Conservation (phyloP, 2,113 vertebrate genomes). For the Hyperopisus bebe region DNA sequence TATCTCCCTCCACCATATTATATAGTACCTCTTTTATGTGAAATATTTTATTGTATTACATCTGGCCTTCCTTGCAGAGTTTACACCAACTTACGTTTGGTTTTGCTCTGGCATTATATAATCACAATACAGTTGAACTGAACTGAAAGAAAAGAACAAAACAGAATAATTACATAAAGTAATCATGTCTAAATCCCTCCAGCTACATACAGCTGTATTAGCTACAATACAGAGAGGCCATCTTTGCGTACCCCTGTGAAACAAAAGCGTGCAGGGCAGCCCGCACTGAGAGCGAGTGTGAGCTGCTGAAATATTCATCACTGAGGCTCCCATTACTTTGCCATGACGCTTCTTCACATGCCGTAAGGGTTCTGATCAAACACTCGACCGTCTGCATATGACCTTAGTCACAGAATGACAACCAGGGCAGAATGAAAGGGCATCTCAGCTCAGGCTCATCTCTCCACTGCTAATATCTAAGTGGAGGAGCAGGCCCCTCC, state of each 20-base stretch:
- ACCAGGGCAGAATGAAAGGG: background rate
- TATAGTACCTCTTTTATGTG: background rate
- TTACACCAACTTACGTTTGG: background rate
- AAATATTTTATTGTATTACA: background rate
- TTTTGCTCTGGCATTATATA: background rate
- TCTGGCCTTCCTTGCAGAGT: background rate
- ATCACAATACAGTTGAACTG: background rate
- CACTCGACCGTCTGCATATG: background rate
- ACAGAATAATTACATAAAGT: background rate
- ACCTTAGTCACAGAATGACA: background rate
- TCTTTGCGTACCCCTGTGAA: background rate
- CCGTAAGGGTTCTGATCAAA: constrained; percentile 5
- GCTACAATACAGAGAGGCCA: background rate
- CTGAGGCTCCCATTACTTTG: background rate
- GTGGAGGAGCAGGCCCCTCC: background rate
- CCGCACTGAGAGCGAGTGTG: background rate
- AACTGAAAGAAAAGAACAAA: background rate
- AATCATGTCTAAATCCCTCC: background rate
- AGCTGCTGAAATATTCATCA: constrained; percentile 9
- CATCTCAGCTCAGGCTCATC: background rate
- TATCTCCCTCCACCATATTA: background rate
- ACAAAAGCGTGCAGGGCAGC: background rate
- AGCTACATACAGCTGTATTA: background rate
- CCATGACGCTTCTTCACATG: background rate
- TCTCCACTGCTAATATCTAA: background rate